Base-by-base conservation (phyloP, 2,888 invertebrate species). In the Caenorhabditis becei region DNA sequence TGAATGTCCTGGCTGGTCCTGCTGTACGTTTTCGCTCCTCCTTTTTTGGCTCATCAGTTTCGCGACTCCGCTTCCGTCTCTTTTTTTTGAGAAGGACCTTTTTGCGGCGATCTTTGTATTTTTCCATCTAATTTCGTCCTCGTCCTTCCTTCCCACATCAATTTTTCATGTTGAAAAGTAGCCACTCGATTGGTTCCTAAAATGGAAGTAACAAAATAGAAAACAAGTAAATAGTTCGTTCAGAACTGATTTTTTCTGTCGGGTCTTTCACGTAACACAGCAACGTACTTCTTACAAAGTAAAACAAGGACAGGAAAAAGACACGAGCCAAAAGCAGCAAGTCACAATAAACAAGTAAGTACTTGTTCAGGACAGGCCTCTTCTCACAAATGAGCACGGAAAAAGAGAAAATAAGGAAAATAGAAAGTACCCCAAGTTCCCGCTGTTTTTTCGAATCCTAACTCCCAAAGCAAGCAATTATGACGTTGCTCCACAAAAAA, bases 261-360 rank as follows among this genome's bases (percentile, higher is more conserved):
- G n/a, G n/a, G n/a, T n/a, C n/a, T n/a, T n/a, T n/a, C n/a, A n/a
- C n/a, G n/a, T n/a, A n/a, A n/a, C n/a, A n/a, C n/a, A n/a, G n/a
- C n/a, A n/a, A n/a, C n/a, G n/a, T n/a, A n/a, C n/a, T n/a, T n/a
- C n/a, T n/a, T n/a, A n/a, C n/a, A n/a, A n/a, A n/a, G 47, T 18
- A 47, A 10, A 47, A n/a, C 4, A 18, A 20, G 47, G n/a, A n/a
- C 24, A 26, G 35, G 58, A 53, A 49, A 8, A 10, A 35, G 20
- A 35, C 24, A 5, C 23, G 11, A 24, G 26, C 26, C 35, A 11
- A 47, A 3, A 35, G 5, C 10, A 35, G 35, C 5, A 10, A 35
- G 4, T 41, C 20, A 20, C 18, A 32, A 56, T 28, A 67, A 67
- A 67, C 28, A 67, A 56, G 56, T 26, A 67, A 67, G 66, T 67